Evolutionary conservation across 2,113 vertebrate genomes (phyloP).

Genomic region (Ascaphus truei): DNA sequence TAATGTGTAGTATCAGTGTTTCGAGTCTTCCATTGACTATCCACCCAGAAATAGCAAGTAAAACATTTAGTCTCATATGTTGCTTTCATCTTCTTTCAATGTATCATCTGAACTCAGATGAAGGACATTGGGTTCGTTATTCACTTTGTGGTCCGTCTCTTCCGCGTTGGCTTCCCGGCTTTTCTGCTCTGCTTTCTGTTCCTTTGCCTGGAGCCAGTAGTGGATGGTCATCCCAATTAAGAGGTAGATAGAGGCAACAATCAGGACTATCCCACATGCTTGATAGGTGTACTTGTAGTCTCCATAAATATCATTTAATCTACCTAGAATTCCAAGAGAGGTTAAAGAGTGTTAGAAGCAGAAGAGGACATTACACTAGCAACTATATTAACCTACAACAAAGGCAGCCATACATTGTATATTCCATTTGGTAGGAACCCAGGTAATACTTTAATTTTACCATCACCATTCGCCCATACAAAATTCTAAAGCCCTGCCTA

Average conservation of each 20-base stretch:
- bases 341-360: not conserved
- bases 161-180: slow-evolving; percentile 65
- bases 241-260: slow-evolving; percentile 79
- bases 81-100: slow-evolving; percentile 72
- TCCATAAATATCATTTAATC: slow-evolving; percentile 81
- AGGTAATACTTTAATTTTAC: not conserved
- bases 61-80: slow-evolving; percentile 52
- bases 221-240: slow-evolving; percentile 91
- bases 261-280: slow-evolving; percentile 78
- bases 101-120: slow-evolving; percentile 52
- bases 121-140: slow-evolving; percentile 44
- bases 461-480: not conserved
- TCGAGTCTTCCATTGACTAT: not conserved
- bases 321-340: slow-evolving; percentile 61
- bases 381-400: too few relatives aligned
- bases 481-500: not conserved
- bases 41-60: not conserved
- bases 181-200: slow-evolving; percentile 73
- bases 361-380: too few relatives aligned
- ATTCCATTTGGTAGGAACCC: not conserved
- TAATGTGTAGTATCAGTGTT: not conserved
- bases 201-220: slow-evolving; percentile 80
- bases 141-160: slow-evolving; percentile 57
- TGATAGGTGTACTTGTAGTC: slow-evolving; percentile 94
- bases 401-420: too few relatives aligned